Conservation (phyloP, 1,140 invertebrate genomes). For the Myzus persicae region DNA sequence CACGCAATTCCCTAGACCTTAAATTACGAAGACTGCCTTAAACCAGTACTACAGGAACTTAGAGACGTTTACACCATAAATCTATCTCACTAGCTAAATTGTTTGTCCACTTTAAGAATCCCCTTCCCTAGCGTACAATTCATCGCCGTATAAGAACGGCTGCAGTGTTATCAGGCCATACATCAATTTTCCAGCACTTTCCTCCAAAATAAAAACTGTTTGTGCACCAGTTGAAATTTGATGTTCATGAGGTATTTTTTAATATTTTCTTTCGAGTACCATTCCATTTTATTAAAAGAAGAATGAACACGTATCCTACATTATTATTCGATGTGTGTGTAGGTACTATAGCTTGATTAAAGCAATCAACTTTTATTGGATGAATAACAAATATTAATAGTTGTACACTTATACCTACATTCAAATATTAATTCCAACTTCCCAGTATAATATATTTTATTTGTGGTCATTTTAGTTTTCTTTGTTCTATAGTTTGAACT, state of each 20-base stretch:
- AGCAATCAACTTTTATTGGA: neutral
- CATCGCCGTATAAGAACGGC: neutral
- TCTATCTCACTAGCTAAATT: conserved; percentile 36
- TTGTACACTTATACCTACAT: no score
- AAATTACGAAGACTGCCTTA: conserved; percentile 25
- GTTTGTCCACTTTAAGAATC: conserved; percentile 48
- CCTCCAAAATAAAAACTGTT: neutral
- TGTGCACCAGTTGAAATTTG: neutral
- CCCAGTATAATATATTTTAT: neutral
- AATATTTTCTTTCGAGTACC: neutral
- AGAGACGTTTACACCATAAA: conserved; percentile 48
- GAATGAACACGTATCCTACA: neutral
- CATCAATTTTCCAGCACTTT: conserved; percentile 13
- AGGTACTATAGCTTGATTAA: neutral
- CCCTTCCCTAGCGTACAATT: neutral
- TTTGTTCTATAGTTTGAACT: neutral
- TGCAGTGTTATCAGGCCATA: neutral
- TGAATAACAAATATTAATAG: neutral
- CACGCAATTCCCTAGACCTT: conserved; percentile 40
- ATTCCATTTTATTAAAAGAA: neutral
- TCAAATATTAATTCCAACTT: neutral
- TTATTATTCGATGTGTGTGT: neutral
- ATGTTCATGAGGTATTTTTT: neutral
- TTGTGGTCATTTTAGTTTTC: neutral
- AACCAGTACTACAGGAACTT: conserved; percentile 41